A percentile compares a stretch with the other conserved stretches of the same genome.
phyloP scores from a whole-genome alignment of 2,113 vertebrate species.

The Psammodynastes pulverulentus region DNA sequence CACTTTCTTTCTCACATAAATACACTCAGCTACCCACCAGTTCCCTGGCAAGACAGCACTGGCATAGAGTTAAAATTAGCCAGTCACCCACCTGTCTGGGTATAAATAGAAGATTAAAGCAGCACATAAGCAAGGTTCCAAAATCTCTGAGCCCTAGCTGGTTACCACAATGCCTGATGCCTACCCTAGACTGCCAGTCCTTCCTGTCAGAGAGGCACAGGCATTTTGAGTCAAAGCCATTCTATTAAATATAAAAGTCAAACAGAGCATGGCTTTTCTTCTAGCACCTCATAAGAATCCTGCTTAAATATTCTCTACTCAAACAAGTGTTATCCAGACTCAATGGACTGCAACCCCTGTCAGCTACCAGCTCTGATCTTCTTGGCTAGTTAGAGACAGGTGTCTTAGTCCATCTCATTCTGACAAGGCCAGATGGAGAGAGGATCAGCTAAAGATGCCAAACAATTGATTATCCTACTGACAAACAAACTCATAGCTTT shows the following conservation, averaged over 20 bases:
- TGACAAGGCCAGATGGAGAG: not conserved
- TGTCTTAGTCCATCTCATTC: not conserved
- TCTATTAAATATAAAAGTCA: not conserved
- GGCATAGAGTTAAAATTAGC: conserved; percentile 34
- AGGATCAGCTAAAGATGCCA: not conserved
- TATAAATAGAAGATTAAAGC: conserved; percentile 37
- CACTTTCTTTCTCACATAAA: not conserved
- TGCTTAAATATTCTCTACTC: not conserved
- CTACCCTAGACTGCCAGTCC: not conserved
- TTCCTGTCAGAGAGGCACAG: not conserved
- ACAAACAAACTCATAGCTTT: not conserved
- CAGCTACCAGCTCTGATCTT: not conserved
- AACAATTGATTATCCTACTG: not conserved
- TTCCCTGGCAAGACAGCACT: not conserved
- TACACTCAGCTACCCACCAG: fast-evolving
- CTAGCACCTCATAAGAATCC: not conserved
- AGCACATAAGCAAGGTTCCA: not conserved
- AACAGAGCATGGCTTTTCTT: no score
- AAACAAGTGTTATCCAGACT: not conserved
- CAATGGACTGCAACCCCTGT: not conserved
- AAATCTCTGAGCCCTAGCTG: not conserved
- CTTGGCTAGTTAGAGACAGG: not conserved
- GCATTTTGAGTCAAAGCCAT: not conserved
- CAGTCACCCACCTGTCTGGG: not conserved
- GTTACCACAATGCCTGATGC: not conserved